phyloP scores from a whole-genome alignment of 2,113 vertebrate species.

The Pelmatolapia mariae region DNA sequence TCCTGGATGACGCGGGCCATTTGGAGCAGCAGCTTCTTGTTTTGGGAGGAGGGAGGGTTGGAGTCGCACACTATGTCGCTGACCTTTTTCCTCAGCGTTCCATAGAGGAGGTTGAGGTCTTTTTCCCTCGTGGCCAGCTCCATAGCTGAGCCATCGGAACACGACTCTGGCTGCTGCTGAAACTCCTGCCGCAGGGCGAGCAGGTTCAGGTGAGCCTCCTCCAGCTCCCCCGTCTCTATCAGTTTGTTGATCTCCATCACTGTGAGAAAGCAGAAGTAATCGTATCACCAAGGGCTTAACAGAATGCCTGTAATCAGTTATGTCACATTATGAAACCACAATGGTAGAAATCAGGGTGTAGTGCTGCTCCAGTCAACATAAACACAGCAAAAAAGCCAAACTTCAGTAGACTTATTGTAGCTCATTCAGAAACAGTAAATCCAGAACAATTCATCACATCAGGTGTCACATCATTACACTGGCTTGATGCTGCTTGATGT shows the following conservation, averaged over 20 bases:
- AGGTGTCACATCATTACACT: not conserved
- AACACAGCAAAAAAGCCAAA: rapidly evolving
- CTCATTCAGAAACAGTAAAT: not conserved
- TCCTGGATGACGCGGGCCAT: constrained; percentile 66
- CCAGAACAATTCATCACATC: not conserved
- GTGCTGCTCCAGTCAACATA: not conserved
- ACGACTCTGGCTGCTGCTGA: constrained; percentile 19
- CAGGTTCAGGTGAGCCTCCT: constrained; percentile 71
- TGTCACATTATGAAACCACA: not conserved
- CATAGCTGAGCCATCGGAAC: not conserved
- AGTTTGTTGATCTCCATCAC: constrained; percentile 75
- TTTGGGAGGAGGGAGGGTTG: constrained; percentile 20
- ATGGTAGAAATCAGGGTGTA: not conserved
- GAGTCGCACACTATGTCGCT: constrained; percentile 56
- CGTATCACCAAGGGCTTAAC: not conserved
- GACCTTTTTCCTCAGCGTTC: constrained; percentile 47
- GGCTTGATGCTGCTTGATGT: not conserved
- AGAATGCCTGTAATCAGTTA: not conserved
- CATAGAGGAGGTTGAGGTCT: constrained; percentile 66
- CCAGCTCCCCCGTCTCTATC: constrained; percentile 61
- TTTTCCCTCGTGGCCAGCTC: constrained; percentile 67
- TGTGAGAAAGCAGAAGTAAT: not conserved
- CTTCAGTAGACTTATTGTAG: not conserved
- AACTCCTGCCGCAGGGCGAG: constrained; percentile 61
- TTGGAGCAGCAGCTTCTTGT: constrained; percentile 50